phyloP scores from a whole-genome alignment of 2,113 vertebrate genomes.

The Pygathrix nemaeus region DNA sequence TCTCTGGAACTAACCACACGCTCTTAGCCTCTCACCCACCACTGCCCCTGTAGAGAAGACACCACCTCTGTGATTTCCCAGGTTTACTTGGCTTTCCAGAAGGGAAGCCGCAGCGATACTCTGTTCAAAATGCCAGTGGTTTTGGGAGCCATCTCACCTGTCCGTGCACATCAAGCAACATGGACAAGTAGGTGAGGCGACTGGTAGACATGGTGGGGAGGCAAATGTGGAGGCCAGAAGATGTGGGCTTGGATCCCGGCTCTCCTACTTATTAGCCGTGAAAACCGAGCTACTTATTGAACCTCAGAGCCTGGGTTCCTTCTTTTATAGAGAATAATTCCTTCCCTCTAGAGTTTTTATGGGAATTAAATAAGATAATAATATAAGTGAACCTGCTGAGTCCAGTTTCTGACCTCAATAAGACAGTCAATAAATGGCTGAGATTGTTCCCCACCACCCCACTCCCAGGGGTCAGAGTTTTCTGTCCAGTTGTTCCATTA shows the following conservation, averaged over 20 bases:
- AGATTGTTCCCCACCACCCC: neutral
- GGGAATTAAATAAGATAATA: neutral
- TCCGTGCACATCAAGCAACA: neutral
- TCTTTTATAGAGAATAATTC: constrained; percentile 2
- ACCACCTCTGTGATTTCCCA: neutral
- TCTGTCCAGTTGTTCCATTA: neutral
- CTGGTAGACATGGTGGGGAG: neutral
- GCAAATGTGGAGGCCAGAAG: neutral
- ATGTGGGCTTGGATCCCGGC: neutral
- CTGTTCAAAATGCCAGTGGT: neutral
- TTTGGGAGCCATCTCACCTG: neutral
- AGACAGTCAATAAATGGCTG: neutral
- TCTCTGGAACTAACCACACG: rapidly evolving
- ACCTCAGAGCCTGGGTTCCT: neutral
- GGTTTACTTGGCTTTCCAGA: neutral
- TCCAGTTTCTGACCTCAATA: neutral
- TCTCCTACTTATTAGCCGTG: neutral
- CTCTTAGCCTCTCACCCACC: neutral
- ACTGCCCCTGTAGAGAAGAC: neutral
- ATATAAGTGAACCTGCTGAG: neutral
- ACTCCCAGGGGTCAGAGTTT: neutral
- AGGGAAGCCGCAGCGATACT: neutral
- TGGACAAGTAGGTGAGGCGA: neutral
- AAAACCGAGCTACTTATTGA: neutral
- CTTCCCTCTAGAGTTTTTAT: neutral